Evolutionary conservation across 2,888 invertebrate genomes (phyloP), one percentile per base, ranked within the genome.

Genomic region (Odontocerum albicorne): DNA sequence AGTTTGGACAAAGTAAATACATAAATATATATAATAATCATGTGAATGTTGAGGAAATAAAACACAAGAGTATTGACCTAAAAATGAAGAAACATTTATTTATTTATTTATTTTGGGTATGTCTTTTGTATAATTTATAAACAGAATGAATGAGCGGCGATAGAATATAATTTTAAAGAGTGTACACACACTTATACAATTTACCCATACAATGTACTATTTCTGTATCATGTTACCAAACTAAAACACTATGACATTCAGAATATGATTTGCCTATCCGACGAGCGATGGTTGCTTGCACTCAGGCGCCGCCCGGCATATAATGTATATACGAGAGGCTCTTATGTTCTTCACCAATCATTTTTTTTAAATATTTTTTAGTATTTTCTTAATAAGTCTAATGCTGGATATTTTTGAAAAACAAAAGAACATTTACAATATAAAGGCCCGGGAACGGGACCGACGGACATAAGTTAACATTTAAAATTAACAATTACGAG

Each of bases 71-170:
- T 81, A 79, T 82, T 81, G 81, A 83, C 82, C 83, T 82, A 82
- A 82, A 83, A 82, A 83, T 83, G 83, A 83, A 82, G 82, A 83
- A 83, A 84, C 83, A 83, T 84, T 84, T 83, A 83, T 83, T 84
- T 82, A 83, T 83, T 83, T 83, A 83, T 84, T 84, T 83, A 83
- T 83, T 84, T 82, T 77, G 77, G 73, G 77, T 77, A 77, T 82
- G 81, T 82, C 81, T 83, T 82, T 82, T 82, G 82, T 83, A 76
- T 75, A 77, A 75, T 77, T 36, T 71, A 72, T 72, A 75, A 77
- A 78, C 77, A 77, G 78, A 78, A 77, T 75, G 72, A 77, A 72
- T 77, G 69, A 75, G 73, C 68, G 72, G 72, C 70, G 70, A 74
- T 74, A 76, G 75, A 71, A 72, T 75, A 74, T 53, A 77, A 73